phyloP scores from a whole-genome alignment of 2,113 vertebrate species.

The Poecile atricapillus region DNA sequence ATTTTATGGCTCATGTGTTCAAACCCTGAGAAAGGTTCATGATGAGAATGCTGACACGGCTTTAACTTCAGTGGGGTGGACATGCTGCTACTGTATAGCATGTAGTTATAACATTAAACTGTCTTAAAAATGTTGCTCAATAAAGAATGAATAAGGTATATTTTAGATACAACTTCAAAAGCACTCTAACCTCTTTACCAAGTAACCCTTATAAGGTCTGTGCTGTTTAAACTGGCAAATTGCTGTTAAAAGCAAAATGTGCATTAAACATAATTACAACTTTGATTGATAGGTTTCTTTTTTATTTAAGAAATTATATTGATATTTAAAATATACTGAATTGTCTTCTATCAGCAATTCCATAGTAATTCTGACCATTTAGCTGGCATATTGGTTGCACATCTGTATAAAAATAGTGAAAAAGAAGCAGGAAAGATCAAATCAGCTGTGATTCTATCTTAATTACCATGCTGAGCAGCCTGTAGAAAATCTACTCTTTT shows the following conservation, averaged over 20 bases:
- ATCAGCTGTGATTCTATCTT: neutral
- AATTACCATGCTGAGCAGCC: neutral
- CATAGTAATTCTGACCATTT: neutral
- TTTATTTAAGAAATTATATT: neutral
- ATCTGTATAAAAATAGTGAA: neutral
- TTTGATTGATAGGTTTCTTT: slow-evolving; percentile 49
- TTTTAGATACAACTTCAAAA: slow-evolving; percentile 75
- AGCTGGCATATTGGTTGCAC: neutral
- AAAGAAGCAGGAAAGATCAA: neutral
- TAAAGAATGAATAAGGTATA: slow-evolving; percentile 70
- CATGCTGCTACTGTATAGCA: slow-evolving; percentile 33
- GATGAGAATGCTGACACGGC: slow-evolving; percentile 23
- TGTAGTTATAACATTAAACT: slow-evolving; percentile 55
- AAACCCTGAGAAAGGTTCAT: slow-evolving; percentile 29
- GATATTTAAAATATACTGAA: neutral
- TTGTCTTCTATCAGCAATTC: neutral
- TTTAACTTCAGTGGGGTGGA: slow-evolving; percentile 53
- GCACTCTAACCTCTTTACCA: slow-evolving; percentile 64
- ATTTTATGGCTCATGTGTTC: slow-evolving; percentile 34
- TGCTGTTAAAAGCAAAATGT: slow-evolving; percentile 74
- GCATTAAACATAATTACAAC: slow-evolving; percentile 71
- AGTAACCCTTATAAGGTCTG: slow-evolving; percentile 59
- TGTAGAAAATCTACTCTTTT: neutral
- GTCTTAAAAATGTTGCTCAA: slow-evolving; percentile 60
- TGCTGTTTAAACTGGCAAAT: slow-evolving; percentile 70